Base-by-base conservation (phyloP, 1,140 invertebrate species). In the Lasioglossum baleicum region DNA sequence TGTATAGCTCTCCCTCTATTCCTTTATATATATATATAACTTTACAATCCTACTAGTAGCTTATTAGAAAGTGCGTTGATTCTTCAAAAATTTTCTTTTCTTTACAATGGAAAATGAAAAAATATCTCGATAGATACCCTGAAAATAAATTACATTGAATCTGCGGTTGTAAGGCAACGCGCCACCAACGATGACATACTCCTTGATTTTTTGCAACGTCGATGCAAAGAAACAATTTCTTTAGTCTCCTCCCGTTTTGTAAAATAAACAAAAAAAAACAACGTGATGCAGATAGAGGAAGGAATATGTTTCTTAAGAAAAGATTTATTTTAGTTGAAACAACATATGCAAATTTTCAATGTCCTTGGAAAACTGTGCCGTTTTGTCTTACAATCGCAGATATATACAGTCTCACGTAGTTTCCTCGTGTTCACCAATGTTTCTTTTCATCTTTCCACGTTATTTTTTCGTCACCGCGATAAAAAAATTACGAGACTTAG, bases 11-110 rank as follows among this genome's bases (percentile, higher is more conserved):
- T 58, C 69, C 75, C 74, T 83, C 77, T 69, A 71, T 80, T 48
- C 44, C 44, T 48, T 48, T 83, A 89, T 90, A 82, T 81, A 88
- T 88, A 89, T 90, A 83, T 81, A 88, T 88, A 89, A 87, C 78
- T 87, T 80, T 88, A 87, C 65, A 87, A 53, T 84, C 70, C 40
- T 44, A 48, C 56, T 58, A 72, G 65, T 75, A 76, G 64, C 42
- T 56, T 75, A 75, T 68, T 26, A 76, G 56, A 81, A 76, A 81
- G 66, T 81, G 74, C 79, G 60, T 69, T 69, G 48, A 81, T 76
- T 58, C 20, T 53, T 60, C 65, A 68, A 69, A 76, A 81, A 67
- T 48, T 48, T 53, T 35, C 64, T 44, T 17, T 44, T 61, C n/a
- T 66, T 81, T 68, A 81, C 79, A 76, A 69, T 69, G 73, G 26